phyloP scores from a whole-genome alignment of 2,797 vertebrate species.

The Spheniscus humboldti region DNA sequence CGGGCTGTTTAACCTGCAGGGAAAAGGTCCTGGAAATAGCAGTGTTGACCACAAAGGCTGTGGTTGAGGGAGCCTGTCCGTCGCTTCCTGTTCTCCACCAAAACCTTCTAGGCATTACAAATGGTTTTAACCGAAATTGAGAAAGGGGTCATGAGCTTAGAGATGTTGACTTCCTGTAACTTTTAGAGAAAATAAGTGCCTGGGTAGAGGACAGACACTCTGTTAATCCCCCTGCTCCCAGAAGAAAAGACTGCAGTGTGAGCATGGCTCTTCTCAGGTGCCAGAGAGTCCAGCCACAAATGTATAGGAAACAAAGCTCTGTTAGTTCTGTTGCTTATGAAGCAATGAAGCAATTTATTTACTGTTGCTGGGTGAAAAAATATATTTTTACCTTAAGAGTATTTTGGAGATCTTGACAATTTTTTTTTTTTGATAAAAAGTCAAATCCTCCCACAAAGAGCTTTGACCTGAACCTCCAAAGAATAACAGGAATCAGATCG shows the following conservation, averaged over 20 bases:
- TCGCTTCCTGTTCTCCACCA: background rate
- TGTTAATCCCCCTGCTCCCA: background rate
- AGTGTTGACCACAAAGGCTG: accelerated
- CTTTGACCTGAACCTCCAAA: background rate
- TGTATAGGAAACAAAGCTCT: background rate
- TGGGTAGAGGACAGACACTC: background rate
- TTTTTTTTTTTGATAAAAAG: background rate
- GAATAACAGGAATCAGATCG: background rate
- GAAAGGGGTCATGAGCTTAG: background rate
- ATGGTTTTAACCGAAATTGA: background rate
- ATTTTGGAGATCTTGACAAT: background rate
- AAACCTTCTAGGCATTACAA: background rate
- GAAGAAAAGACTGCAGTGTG: background rate
- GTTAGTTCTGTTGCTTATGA: background rate
- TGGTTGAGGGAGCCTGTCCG: accelerated
- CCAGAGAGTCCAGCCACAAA: background rate
- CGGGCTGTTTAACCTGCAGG: background rate
- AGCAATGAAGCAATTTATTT: background rate
- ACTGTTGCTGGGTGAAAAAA: background rate
- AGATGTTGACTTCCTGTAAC: background rate
- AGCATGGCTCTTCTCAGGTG: background rate
- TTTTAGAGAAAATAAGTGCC: background rate
- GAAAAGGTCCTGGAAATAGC: background rate
- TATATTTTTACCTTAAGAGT: background rate
- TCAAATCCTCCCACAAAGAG: background rate